Base-by-base conservation (phyloP, 2,888 invertebrate species). In the Tineola bisselliella region DNA sequence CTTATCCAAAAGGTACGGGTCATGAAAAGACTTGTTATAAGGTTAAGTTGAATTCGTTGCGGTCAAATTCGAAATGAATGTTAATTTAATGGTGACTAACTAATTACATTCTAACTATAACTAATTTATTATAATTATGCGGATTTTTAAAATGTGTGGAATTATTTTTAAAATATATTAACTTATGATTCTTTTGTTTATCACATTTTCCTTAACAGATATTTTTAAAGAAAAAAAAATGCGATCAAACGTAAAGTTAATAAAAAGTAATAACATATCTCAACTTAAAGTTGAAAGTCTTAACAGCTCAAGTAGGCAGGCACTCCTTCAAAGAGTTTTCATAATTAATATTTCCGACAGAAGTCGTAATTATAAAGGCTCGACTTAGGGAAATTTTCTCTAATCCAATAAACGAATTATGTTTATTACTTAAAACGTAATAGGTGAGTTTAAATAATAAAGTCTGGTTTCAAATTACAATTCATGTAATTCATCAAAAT, bases 311-410 rank as follows among this genome's bases (percentile, higher is more conserved):
- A 48, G 6, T 17, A 18, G 15, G 38, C 38, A 12, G 48, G n/a
- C 25, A 30, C 25, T 19, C 30, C 19, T 19, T 58, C 58, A 33
- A 56, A 58, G 58, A 58, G 58, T 58, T 58, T 56, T 58, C 58
- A 58, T 58, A 58, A 58, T 58, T 58, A 58, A 58, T 58, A 58
- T 58, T 58, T 58, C 30, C 31, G 3, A 58, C 33, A 33, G 58
- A 31, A 58, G 31, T 58, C 58, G 58, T 33, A 58, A 58, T 58
- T 58, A 58, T 31, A 33, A 58, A 58, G 58, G 33, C 33, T 15
- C 33, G 33, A 58, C 58, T 58, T 58, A 58, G 58, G 19, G 33
- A 58, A 58, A 58, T 33, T 58, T 58, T 58, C 19, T 33, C 58
- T 58, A 58, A 58, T 58, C 58, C 58, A 58, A 58, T 58, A 33